Evolutionary conservation across 64 coral and sea anemone species (phyloP), one percentile per base, ranked within the genome.

Genomic region (Hydrozoanthus tunicans): DNA sequence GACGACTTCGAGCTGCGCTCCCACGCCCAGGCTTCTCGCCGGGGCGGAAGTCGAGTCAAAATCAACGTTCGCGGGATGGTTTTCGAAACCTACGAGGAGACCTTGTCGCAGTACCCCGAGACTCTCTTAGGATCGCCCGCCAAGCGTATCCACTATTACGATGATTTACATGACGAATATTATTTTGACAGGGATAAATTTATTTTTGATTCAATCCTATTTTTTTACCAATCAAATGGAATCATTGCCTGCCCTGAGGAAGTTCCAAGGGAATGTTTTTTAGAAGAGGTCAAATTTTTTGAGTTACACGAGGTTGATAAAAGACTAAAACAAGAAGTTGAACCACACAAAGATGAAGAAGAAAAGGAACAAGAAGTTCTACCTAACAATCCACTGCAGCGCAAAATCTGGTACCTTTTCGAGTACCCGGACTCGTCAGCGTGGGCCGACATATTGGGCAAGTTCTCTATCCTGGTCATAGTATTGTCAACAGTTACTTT

Each of bases 11-110:
- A 93, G 55, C 2, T 75, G 20, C 84, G 84, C 23, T 64, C 77
- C 5, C 74, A 81, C 4, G 85, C 77, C 15, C 92, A 70, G 5
- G 72, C 56, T 4, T 81, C 64, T 8, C 81, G 92, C 5, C 57
- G 74, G 23, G 92, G 92, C 6, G 91, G 94, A 58, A 92, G 72
- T 24, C 77, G 97, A 58, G 59, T 99, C 62, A 93, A 80, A 14
- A 91, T 99, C n/a, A 99, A 99, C 60, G 83, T 99, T 25, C 90
- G 97, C 20, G 97, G 97, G 13, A 93, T 95, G 79, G 58, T 91
- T 5, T 99, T 90, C n/a, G 97, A 99, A 57, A 93, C 94, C 3
- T 92, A 96, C 65, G 97, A 99, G 23, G 92, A 93, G 20, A 99
- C 97, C 5, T 77, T 99, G 23, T 91, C 83, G 7, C 92, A 91